Conservation (phyloP, 2,797 vertebrate genomes). For the Sebastolobus alascanus region DNA sequence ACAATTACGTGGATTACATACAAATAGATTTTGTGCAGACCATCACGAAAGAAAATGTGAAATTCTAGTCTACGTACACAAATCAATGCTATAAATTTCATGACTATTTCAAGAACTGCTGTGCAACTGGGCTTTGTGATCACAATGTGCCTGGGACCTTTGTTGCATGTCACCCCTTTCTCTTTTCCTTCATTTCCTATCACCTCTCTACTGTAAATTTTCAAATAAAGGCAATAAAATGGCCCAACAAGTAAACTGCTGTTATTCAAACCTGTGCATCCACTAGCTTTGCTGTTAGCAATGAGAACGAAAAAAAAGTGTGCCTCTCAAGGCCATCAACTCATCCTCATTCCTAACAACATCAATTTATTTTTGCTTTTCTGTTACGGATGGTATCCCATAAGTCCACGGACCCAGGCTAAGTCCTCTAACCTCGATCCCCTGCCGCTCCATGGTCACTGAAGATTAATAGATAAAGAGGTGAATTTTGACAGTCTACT, state of each 20-base stretch:
- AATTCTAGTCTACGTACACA: fast-evolving
- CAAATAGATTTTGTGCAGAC: too few species aligned
- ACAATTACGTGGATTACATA: too few species aligned
- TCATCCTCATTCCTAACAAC: constrained; percentile 2
- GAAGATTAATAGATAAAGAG: constrained; percentile 1
- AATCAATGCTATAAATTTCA: too few species aligned
- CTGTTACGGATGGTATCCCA: background rate
- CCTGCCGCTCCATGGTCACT: background rate
- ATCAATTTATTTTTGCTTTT: background rate
- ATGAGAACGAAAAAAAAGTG: background rate
- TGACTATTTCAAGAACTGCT: too few species aligned
- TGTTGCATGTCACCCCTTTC: background rate
- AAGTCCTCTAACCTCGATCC: constrained; percentile 1
- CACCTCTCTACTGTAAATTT: background rate
- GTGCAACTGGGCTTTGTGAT: too few species aligned
- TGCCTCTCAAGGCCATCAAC: background rate
- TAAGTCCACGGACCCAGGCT: background rate
- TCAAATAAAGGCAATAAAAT: background rate
- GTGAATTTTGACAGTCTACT: constrained; percentile 3
- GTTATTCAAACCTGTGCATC: background rate
- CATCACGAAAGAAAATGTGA: too few species aligned
- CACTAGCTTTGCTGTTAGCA: background rate
- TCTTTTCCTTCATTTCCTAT: background rate
- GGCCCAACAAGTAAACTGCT: background rate
- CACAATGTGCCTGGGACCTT: too few species aligned